Percentiles rank a stretch among this genome's conserved stretches.
Evolutionary conservation across 2,888 invertebrate genomes (phyloP).

Genomic region (Eilema caniola): DNA sequence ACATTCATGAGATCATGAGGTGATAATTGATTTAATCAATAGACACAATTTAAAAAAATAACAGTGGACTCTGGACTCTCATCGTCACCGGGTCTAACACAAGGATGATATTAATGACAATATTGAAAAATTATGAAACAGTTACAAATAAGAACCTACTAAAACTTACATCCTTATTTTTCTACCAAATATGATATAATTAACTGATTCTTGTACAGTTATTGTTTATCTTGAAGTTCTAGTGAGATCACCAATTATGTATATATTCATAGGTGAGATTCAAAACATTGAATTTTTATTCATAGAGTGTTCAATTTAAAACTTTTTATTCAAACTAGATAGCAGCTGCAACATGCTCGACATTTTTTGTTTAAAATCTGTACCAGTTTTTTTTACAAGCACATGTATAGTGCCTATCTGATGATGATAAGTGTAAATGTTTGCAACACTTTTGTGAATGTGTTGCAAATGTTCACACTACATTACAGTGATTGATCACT

Average conservation of each 20-base stretch:
- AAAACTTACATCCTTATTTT: background rate
- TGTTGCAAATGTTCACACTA: background rate
- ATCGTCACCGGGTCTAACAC: too few species aligned
- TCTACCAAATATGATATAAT: background rate
- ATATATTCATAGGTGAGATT: constrained; percentile 8
- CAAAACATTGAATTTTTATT: background rate
- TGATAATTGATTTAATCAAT: background rate
- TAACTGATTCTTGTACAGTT: constrained; percentile 9
- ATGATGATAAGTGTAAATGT: background rate
- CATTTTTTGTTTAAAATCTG: background rate
- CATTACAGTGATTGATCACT: too few species aligned
- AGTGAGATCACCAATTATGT: constrained; percentile 7
- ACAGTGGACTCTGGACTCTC: too few species aligned
- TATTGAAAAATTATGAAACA: too few species aligned
- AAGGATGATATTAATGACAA: too few species aligned
- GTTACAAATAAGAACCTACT: background rate
- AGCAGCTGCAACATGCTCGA: background rate
- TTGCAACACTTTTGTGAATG: background rate
- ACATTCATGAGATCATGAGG: background rate
- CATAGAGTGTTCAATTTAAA: constrained; percentile 1
- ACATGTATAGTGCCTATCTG: background rate
- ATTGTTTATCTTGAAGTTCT: constrained; percentile 8
- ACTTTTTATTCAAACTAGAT: background rate
- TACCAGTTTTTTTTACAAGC: background rate
- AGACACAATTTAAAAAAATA: too few species aligned